Conservation (phyloP, 2,797 vertebrate species). For the Coregonus suidteri region DNA sequence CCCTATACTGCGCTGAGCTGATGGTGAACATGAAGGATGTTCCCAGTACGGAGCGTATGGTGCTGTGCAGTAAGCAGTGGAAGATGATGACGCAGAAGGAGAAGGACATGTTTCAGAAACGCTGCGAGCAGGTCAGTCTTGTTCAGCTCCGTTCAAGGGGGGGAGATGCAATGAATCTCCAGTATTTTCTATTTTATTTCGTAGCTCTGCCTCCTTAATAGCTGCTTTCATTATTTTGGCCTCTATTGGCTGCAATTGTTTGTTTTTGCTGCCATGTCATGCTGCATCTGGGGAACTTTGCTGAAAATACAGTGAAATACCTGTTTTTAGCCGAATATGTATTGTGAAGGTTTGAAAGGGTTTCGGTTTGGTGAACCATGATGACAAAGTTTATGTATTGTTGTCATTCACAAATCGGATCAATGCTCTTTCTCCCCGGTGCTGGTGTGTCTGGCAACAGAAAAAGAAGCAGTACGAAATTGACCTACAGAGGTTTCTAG, state of each 20-base stretch:
- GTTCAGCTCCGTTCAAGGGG: too few relatives aligned
- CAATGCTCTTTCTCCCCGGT: too few relatives aligned
- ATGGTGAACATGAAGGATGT: slow-evolving; percentile 87
- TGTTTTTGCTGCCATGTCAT: too few relatives aligned
- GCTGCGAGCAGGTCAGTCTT: slow-evolving; percentile 79
- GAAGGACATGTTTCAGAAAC: slow-evolving; percentile 83
- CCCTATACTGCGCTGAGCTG: slow-evolving; percentile 81
- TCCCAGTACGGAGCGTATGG: slow-evolving; percentile 82
- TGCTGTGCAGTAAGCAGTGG: slow-evolving; percentile 83
- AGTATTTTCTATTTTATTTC: too few relatives aligned
- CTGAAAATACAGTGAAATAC: too few relatives aligned
- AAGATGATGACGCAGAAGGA: slow-evolving; percentile 83
- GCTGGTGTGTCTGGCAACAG: slow-evolving; percentile 46
- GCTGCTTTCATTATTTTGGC: too few relatives aligned
- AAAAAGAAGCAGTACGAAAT: slow-evolving; percentile 83
- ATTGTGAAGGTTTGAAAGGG: not conserved
- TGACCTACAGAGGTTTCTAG: slow-evolving; percentile 79
- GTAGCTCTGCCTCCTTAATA: too few relatives aligned
- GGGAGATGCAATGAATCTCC: too few relatives aligned
- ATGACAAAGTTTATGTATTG: not conserved
- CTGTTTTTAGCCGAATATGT: not conserved
- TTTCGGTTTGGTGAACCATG: not conserved
- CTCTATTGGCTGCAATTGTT: too few relatives aligned
- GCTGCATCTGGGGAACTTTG: not conserved
- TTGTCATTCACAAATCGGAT: too few relatives aligned